Percentiles rank a stretch among this genome's conserved stretches.
These are phyloP conservation scores for Oopsacas minuta DNA, from an alignment of 37 sponge, comb jelly and placozoan species.

Conservation along the genomic window DNA sequence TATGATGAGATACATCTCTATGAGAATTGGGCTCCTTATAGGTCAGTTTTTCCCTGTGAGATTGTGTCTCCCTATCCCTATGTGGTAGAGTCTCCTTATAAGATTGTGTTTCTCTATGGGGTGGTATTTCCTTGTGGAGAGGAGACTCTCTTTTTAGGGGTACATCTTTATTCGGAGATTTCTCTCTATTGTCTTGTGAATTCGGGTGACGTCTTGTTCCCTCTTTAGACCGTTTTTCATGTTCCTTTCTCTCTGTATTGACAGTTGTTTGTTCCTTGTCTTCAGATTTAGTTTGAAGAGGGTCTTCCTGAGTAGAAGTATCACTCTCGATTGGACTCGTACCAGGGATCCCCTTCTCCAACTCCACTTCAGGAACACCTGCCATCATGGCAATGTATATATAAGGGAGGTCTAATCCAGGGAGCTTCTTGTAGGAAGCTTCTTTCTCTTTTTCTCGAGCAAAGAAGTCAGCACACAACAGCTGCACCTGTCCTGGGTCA, in stretches of 20 bases:
- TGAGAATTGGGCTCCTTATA: too few relatives aligned
- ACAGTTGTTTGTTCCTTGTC: background rate
- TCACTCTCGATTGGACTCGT: background rate
- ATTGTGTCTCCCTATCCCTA: too few relatives aligned
- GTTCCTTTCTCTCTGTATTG: background rate
- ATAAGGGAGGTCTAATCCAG: background rate
- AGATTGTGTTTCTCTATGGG: too few relatives aligned
- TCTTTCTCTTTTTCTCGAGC: constrained; percentile 10
- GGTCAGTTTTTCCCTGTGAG: too few relatives aligned
- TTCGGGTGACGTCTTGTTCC: background rate
- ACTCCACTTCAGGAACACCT: background rate
- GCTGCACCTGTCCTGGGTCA: background rate
- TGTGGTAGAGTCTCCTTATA: too few relatives aligned
- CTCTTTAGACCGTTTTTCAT: background rate
- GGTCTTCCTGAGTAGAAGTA: background rate
- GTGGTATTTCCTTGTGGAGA: too few relatives aligned
- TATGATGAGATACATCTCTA: too few relatives aligned
- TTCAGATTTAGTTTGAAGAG: background rate
- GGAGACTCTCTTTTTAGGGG: too few relatives aligned
- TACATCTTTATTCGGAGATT: too few relatives aligned
- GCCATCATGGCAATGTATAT: constrained; percentile 14
- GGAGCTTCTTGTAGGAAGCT: constrained; percentile 15
- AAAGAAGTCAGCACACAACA: constrained; percentile 5
- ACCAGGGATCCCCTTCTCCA: constrained; percentile 11
- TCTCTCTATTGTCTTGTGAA: too few relatives aligned